phyloP scores from a whole-genome alignment of 2,888 invertebrate species.

The Parelbella ahira region DNA sequence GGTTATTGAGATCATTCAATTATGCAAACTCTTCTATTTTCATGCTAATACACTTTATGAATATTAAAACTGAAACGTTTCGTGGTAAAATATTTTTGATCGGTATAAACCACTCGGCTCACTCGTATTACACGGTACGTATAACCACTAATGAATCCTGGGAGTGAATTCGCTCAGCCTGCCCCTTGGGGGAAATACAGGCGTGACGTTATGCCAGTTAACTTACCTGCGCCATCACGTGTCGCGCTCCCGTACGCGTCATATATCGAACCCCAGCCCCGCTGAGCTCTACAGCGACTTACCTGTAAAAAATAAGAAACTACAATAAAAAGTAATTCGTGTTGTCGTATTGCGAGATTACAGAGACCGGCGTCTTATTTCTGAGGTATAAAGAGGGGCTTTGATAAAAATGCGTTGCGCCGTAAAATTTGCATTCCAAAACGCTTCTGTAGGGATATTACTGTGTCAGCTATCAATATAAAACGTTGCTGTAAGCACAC shows the following conservation, averaged over 20 bases:
- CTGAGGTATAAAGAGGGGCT: background rate
- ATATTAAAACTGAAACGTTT: constrained; percentile 14
- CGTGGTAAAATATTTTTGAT: no score
- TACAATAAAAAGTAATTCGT: constrained; percentile 41
- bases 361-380: background rate
- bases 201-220: no score
- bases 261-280: constrained; percentile 2
- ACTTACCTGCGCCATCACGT: no score
- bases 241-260: no score
- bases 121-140: no score
- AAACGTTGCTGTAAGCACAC: background rate
- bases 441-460: background rate
- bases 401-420: constrained; percentile 7
- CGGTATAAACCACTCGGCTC: no score
- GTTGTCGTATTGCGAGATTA: constrained; percentile 28
- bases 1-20: constrained; percentile 22
- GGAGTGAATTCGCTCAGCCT: no score
- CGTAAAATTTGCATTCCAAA: constrained; percentile 5
- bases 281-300: constrained; percentile 32
- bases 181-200: no score
- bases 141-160: no score
- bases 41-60: constrained; percentile 19
- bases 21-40: constrained; percentile 15
- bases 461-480: background rate
- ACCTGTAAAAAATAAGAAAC: constrained; percentile 45